Conservation (phyloP, 2,113 vertebrate species). For the Takifugu bimaculatus region DNA sequence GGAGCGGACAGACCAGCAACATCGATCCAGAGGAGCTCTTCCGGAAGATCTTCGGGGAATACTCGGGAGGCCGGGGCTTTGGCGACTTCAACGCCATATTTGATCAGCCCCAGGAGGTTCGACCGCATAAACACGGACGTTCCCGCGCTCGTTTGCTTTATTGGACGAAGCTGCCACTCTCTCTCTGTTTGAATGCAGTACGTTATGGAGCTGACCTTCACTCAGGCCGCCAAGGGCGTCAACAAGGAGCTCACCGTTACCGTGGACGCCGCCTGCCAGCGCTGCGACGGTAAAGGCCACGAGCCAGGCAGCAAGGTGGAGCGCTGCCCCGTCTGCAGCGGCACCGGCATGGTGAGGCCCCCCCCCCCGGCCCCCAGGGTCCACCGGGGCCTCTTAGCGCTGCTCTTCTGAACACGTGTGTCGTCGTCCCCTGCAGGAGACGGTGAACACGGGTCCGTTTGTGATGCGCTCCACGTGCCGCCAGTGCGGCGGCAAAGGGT, state of each 20-base stretch:
- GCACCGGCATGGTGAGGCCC: conserved; percentile 89
- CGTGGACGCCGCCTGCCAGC: conserved; percentile 83
- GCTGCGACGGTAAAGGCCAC: conserved; percentile 85
- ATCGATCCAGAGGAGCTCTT: conserved; percentile 94
- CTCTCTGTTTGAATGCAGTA: conserved; percentile 72
- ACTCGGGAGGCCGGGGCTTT: conserved; percentile 81
- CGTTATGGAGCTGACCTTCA: conserved; percentile 94
- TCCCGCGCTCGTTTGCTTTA: too few species aligned
- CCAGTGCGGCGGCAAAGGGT: conserved; percentile 85
- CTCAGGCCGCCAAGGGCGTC: conserved; percentile 93
- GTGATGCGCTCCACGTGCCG: conserved; percentile 96
- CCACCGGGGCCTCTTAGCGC: not conserved
- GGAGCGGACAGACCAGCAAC: conserved; percentile 77
- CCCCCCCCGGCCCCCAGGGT: not conserved
- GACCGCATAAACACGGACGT: conserved; percentile 1
- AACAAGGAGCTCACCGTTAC: conserved; percentile 91
- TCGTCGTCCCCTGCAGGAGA: conserved; percentile 78
- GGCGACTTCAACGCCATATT: conserved; percentile 87
- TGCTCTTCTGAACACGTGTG: not conserved
- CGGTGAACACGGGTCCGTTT: conserved; percentile 91
- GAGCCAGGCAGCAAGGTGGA: conserved; percentile 90
- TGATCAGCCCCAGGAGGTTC: conserved; percentile 91
- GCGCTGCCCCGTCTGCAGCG: conserved; percentile 86
- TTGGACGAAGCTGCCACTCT: not conserved
- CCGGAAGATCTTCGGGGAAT: conserved; percentile 95